A percentile compares a stretch with the other conserved stretches of the same genome.
Evolutionary conservation across 2,888 invertebrate species (phyloP).

Genomic region (Thymelicus sylvestris): DNA sequence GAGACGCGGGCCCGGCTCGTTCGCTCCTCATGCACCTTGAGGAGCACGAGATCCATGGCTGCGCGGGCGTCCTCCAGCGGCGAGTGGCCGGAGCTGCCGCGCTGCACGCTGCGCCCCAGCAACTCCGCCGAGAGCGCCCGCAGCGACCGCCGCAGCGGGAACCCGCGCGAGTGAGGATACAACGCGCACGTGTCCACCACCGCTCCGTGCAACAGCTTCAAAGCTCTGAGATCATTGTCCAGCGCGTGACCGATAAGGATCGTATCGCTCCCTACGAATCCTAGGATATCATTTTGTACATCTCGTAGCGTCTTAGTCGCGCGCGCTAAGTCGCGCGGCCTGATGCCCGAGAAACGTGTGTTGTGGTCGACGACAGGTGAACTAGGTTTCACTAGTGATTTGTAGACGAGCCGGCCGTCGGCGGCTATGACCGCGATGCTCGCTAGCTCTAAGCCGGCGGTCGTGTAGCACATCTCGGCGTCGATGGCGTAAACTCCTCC

Average conservation of each 20-base stretch:
- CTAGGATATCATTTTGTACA: slow-evolving; percentile 94
- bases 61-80: slow-evolving; percentile 96
- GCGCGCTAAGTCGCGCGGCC: slow-evolving; percentile 81
- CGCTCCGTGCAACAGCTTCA: slow-evolving; percentile 92
- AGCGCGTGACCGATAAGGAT: slow-evolving; percentile 98
- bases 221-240: slow-evolving; percentile 95
- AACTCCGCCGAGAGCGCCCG: slow-evolving; percentile 89
- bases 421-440: slow-evolving; percentile 93
- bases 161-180: slow-evolving; percentile 94
- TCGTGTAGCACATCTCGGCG: slow-evolving; percentile 98
- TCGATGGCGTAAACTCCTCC: slow-evolving; percentile 93
- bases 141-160: slow-evolving; percentile 93
- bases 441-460: slow-evolving; percentile 93
- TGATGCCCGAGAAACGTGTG: slow-evolving; percentile 97
- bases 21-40: slow-evolving; percentile 84
- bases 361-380: slow-evolving; percentile 96
- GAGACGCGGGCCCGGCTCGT: slow-evolving; percentile 55
- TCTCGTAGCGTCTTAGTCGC: slow-evolving; percentile 89
- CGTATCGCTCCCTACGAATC: slow-evolving; percentile 91
- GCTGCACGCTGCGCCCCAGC: slow-evolving; percentile 93
- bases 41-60: slow-evolving; percentile 94
- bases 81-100: slow-evolving; percentile 90
- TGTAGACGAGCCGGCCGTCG: slow-evolving; percentile 91
- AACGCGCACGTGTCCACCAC: slow-evolving; percentile 96
- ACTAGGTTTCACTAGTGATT: slow-evolving; percentile 93